Evolutionary conservation across 2,797 vertebrate genomes (phyloP).

Genomic region (Megalops cyprinoides): DNA sequence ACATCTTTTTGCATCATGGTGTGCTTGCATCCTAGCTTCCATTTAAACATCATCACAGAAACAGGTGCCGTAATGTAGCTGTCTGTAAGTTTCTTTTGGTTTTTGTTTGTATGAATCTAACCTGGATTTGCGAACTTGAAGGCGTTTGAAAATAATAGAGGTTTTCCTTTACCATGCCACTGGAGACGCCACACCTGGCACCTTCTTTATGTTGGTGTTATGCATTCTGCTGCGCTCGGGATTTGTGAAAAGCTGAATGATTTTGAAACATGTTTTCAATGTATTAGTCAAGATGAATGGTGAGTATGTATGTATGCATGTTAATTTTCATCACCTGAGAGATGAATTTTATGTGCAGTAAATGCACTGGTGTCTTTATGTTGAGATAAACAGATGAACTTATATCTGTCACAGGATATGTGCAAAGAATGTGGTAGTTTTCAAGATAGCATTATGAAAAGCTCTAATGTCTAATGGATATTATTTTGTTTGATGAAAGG

Average conservation of each 20-base stretch:
- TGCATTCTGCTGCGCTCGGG: neutral
- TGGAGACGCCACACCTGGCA: neutral
- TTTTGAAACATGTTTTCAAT: constrained; percentile 4
- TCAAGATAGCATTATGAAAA: neutral
- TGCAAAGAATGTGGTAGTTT: neutral
- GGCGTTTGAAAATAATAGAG: neutral
- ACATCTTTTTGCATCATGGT: constrained; percentile 77
- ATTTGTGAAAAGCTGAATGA: constrained; percentile 13
- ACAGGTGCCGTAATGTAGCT: neutral
- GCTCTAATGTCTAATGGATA: neutral
- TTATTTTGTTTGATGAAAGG: neutral
- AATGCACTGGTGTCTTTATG: too few relatives aligned
- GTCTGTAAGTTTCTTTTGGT: neutral
- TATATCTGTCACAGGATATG: too few relatives aligned
- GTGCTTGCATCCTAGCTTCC: constrained; percentile 68
- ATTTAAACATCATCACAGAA: constrained; percentile 68
- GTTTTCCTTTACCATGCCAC: neutral
- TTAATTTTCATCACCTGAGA: neutral
- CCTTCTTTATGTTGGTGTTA: neutral
- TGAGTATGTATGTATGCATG: constrained; percentile 21
- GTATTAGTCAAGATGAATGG: constrained; percentile 24
- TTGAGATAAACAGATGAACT: too few relatives aligned
- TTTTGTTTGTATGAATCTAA: neutral
- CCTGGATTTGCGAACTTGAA: neutral
- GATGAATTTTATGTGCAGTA: neutral